Conservation (phyloP, 1,140 invertebrate genomes). For the Nasonia giraulti region DNA sequence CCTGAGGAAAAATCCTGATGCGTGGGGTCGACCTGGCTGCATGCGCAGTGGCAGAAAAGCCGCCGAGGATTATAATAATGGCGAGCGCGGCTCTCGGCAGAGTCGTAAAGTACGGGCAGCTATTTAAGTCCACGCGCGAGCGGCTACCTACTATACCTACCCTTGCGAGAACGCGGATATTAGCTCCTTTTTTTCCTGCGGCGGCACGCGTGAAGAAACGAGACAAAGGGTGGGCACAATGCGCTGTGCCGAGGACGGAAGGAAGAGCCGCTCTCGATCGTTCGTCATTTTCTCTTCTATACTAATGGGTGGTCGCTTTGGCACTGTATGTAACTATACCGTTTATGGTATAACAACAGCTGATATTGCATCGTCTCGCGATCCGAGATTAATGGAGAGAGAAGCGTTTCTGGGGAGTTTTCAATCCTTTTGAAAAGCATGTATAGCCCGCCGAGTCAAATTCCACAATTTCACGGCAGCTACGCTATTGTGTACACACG, state of each 20-base stretch:
- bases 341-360: no score
- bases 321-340: no score
- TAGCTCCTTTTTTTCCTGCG: not conserved
- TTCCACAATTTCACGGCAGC: not conserved
- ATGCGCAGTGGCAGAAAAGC: not conserved
- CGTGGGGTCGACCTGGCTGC: not conserved
- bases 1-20: not conserved
- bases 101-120: constrained; percentile 5
- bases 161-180: no score
- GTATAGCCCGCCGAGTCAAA: not conserved
- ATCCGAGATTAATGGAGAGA: no score
- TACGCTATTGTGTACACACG: not conserved
- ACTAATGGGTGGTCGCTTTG: not conserved
- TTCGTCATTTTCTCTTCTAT: no score
- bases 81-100: not conserved
- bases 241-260: not conserved
- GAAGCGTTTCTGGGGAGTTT: not conserved
- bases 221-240: not conserved
- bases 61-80: constrained; percentile 19
- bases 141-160: no score
- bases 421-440: not conserved
- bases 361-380: no score
- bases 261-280: not conserved
- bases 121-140: not conserved
- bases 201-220: not conserved